A percentile compares a stretch with the other conserved stretches of the same genome.
phyloP scores from a whole-genome alignment of 1,140 invertebrate species.

The Pinna nobilis region DNA sequence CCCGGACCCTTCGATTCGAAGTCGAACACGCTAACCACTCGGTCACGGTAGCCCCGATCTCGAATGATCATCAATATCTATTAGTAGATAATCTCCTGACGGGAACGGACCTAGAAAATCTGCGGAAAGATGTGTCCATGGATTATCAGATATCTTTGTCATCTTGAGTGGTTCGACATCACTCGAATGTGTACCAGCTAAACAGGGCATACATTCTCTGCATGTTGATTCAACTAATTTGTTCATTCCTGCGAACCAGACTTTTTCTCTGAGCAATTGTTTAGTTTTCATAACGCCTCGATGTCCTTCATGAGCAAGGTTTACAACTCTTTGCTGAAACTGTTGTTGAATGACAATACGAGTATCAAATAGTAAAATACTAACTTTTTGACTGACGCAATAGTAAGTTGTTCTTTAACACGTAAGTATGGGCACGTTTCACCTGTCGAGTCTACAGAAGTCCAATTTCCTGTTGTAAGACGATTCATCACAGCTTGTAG shows the following conservation, averaged over 20 bases:
- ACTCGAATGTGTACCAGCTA: background rate
- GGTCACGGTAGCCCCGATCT: no score
- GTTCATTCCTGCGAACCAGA: slow-evolving; percentile 17
- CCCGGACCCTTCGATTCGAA: no score
- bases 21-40: no score
- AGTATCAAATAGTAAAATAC: background rate
- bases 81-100: slow-evolving; percentile 45
- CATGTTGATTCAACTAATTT: background rate
- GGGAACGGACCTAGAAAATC: slow-evolving; percentile 37
- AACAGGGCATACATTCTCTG: slow-evolving; percentile 8
- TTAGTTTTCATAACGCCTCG: slow-evolving; percentile 9
- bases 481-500: slow-evolving; percentile 6
- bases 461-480: background rate
- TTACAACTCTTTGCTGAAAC: slow-evolving; percentile 16
- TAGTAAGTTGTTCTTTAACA: background rate
- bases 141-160: slow-evolving; percentile 8
- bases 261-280: slow-evolving; percentile 13
- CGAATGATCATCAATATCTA: slow-evolving; percentile 46
- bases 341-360: slow-evolving; percentile 34
- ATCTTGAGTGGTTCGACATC: background rate
- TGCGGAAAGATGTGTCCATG: slow-evolving; percentile 24
- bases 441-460: no score
- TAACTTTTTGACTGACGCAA: background rate
- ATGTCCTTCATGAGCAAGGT: background rate
- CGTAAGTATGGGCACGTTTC: background rate